Conservation (phyloP, 2,888 invertebrate species). For the Aplocera efformata region DNA sequence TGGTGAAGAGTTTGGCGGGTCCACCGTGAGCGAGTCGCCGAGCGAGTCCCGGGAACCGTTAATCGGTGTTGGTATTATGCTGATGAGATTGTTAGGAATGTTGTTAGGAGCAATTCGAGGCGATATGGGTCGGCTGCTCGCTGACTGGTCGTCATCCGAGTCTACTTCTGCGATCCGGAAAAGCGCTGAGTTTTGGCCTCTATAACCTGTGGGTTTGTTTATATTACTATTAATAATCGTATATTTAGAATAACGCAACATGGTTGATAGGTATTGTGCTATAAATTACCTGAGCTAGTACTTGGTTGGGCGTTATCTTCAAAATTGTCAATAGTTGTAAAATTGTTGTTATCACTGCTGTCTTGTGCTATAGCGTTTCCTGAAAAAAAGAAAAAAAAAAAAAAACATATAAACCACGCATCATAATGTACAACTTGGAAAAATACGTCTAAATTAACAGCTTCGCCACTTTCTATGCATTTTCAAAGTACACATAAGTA, state of each 20-base stretch:
- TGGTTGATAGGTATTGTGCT: not conserved
- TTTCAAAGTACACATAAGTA: no score
- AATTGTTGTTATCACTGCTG: slow-evolving; percentile 13
- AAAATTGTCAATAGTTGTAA: slow-evolving; percentile 49
- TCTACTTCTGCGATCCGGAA: slow-evolving; percentile 81
- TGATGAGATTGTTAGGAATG: slow-evolving; percentile 69
- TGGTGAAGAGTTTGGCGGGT: slow-evolving; percentile 45
- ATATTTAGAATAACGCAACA: no score
- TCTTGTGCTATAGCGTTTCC: slow-evolving; percentile 19
- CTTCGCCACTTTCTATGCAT: no score
- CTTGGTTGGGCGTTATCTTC: slow-evolving; percentile 82
- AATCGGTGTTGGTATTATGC: slow-evolving; percentile 80
- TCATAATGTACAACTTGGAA: no score
- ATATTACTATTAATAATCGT: no score
- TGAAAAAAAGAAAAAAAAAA: slow-evolving; percentile 7
- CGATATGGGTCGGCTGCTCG: slow-evolving; percentile 61
- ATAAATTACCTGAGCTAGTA: slow-evolving; percentile 81
- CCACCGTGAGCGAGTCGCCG: slow-evolving; percentile 57
- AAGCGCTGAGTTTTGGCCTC: slow-evolving; percentile 65
- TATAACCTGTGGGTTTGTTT: slow-evolving; percentile 51
- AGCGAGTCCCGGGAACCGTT: slow-evolving; percentile 77
- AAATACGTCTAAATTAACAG: no score
- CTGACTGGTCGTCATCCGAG: slow-evolving; percentile 82
- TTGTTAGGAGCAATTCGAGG: slow-evolving; percentile 45
- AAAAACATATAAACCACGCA: not conserved